Evolutionary conservation across 2,888 invertebrate genomes (phyloP).

Genomic region (Orchestes rusci): DNA sequence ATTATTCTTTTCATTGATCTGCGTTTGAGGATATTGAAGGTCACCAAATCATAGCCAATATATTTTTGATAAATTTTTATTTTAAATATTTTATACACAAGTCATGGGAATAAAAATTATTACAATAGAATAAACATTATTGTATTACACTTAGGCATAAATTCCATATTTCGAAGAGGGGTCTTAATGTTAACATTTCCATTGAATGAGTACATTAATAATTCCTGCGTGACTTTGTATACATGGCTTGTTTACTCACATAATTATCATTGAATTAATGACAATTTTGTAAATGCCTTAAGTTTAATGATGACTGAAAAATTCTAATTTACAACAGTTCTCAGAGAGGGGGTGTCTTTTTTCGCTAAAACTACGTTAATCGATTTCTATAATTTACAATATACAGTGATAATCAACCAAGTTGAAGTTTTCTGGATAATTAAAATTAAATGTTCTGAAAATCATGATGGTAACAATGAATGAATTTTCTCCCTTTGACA

Average conservation of each 20-base stretch:
- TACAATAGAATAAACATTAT: slow-evolving; percentile 21
- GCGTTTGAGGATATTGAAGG: background rate
- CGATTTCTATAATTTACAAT: slow-evolving; percentile 15
- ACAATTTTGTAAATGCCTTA: no score
- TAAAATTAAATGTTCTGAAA: background rate
- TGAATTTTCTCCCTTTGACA: background rate
- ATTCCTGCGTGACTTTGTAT: slow-evolving; percentile 1
- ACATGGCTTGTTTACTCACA: background rate
- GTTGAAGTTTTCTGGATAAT: no score
- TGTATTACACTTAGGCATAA: slow-evolving; percentile 21
- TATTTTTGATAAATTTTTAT: slow-evolving; percentile 18
- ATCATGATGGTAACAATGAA: no score
- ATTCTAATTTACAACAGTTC: slow-evolving; percentile 20
- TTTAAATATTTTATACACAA: slow-evolving; percentile 41
- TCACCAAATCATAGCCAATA: background rate
- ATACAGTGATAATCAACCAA: slow-evolving; percentile 10
- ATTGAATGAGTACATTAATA: no score
- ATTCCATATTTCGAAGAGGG: background rate
- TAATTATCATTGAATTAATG: no score
- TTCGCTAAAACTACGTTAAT: slow-evolving; percentile 14
- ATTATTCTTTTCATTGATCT: no score
- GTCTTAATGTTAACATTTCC: background rate
- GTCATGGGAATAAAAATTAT: slow-evolving; percentile 42
- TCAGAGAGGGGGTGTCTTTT: slow-evolving; percentile 9
- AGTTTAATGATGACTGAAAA: slow-evolving; percentile 12